These are phyloP conservation scores for Drosophila nebulosa DNA, from an alignment of 1,140 invertebrate species.

Conservation along the genomic window DNA sequence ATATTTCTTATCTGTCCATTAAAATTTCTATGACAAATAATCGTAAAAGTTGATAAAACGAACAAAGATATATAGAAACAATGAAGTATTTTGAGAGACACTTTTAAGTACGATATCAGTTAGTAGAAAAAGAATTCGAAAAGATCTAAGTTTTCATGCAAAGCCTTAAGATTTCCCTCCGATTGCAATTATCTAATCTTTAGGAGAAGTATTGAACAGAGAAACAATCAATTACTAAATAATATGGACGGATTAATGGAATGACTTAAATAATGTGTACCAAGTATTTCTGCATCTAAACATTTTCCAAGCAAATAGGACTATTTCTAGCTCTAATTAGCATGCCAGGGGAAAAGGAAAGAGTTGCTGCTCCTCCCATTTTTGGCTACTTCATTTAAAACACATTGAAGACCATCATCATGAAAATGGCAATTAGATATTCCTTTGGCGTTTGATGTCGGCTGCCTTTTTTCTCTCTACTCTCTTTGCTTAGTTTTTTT, in stretches of 20 bases:
- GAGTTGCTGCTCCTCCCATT: background rate
- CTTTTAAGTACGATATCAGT: no score
- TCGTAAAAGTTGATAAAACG: background rate
- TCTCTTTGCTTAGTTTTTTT: background rate
- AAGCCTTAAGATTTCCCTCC: no score
- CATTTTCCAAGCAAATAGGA: no score
- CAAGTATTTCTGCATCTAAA: background rate
- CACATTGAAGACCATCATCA: background rate
- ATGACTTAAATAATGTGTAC: background rate
- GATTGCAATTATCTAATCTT: no score
- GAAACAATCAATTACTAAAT: background rate
- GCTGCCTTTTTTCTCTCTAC: constrained; percentile 47
- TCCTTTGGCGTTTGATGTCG: constrained; percentile 57
- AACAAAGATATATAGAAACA: background rate
- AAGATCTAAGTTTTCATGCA: no score
- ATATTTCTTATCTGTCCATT: background rate
- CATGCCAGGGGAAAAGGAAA: background rate
- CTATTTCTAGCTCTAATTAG: background rate
- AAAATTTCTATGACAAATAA: background rate
- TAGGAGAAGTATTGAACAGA: no score
- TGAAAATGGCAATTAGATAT: constrained; percentile 64
- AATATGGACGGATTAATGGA: background rate
- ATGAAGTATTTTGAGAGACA: no score
- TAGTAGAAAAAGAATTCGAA: no score
- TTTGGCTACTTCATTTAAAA: background rate